These are phyloP conservation scores for Drosophila dunni DNA, from an alignment of 1,140 invertebrate species.

Conservation along the genomic window DNA sequence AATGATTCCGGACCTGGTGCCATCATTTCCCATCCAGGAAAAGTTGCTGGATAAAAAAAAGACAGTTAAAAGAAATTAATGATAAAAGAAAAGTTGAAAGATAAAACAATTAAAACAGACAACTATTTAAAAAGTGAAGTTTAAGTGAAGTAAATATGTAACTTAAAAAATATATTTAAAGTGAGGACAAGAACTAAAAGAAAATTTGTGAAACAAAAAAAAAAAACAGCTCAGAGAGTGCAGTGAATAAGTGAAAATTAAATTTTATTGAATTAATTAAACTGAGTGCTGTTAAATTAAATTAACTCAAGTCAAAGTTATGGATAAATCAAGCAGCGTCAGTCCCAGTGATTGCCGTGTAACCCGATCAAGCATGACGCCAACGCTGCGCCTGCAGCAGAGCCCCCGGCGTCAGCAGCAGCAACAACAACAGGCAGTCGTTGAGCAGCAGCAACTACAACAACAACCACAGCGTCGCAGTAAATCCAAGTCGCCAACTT, in stretches of 20 bases:
- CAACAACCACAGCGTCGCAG: constrained; percentile 5
- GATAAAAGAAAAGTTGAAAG: constrained; percentile 5
- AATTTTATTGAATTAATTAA: constrained; percentile 2
- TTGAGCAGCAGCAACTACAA: not conserved
- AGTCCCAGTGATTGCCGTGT: constrained; percentile 80
- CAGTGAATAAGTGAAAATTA: not conserved
- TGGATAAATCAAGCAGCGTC: constrained; percentile 67
- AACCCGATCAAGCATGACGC: constrained; percentile 72
- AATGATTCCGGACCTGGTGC: constrained; percentile 14
- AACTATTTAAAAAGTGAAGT: too few relatives aligned
- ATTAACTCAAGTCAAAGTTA: constrained; percentile 30
- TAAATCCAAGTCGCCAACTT: constrained; percentile 59
- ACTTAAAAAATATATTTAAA: too few relatives aligned
- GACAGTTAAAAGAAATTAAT: not conserved
- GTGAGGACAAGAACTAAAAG: not conserved
- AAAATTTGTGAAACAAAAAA: constrained; percentile 1
- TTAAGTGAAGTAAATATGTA: too few relatives aligned
- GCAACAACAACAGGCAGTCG: constrained; percentile 20
- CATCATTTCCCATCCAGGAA: constrained; percentile 27
- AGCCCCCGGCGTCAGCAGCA: constrained; percentile 52
- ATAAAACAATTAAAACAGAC: not conserved
- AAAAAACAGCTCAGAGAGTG: not conserved
- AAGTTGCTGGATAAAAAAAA: constrained; percentile 27
- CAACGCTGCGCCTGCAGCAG: constrained; percentile 56
- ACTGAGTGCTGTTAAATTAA: not conserved